Percentiles rank a stretch among this genome's conserved stretches.
phyloP scores from a whole-genome alignment of 1,140 invertebrate genomes.

The Musca vetustissima region DNA sequence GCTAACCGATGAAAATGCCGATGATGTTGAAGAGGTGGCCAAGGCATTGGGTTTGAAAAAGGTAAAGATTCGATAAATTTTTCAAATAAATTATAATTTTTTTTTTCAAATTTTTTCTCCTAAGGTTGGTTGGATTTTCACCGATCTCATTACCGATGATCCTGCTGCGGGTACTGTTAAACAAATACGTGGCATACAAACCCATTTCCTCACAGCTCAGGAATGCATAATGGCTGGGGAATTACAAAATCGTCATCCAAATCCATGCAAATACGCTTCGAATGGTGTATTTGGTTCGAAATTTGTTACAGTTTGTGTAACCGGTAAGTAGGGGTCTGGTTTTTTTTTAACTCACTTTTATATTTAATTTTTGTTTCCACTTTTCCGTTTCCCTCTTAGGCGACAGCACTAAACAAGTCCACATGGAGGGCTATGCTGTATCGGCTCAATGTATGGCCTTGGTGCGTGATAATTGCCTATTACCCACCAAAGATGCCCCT shows the following conservation, averaged over 20 bases:
- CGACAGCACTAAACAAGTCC: conserved; percentile 87
- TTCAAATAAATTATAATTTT: neutral
- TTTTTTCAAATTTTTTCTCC: neutral
- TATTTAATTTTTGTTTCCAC: neutral
- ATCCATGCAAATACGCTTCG: conserved; percentile 85
- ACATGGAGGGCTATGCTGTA: conserved; percentile 99
- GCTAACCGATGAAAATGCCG: conserved; percentile 72
- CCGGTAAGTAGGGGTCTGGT: conserved; percentile 65
- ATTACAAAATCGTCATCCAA: conserved; percentile 91
- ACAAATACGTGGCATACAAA: conserved; percentile 76
- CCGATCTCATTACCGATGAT: conserved; percentile 91
- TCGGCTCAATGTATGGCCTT: conserved; percentile 98
- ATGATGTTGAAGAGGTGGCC: conserved; percentile 78
- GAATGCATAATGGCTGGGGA: conserved; percentile 97
- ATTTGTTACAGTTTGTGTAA: conserved; percentile 97
- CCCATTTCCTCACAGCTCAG: conserved; percentile 94
- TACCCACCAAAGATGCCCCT: conserved; percentile 95
- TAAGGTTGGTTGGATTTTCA: conserved; percentile 98
- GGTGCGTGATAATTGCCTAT: conserved; percentile 88
- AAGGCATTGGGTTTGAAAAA: conserved; percentile 72
- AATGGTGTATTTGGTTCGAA: conserved; percentile 96
- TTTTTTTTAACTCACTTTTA: neutral
- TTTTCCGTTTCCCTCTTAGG: conserved; percentile 59
- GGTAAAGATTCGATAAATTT: conserved; percentile 25
- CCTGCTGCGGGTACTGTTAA: conserved; percentile 83